These are phyloP conservation scores for Pseudoatta argentina DNA, from an alignment of 1,140 invertebrate species.

Conservation along the genomic window DNA sequence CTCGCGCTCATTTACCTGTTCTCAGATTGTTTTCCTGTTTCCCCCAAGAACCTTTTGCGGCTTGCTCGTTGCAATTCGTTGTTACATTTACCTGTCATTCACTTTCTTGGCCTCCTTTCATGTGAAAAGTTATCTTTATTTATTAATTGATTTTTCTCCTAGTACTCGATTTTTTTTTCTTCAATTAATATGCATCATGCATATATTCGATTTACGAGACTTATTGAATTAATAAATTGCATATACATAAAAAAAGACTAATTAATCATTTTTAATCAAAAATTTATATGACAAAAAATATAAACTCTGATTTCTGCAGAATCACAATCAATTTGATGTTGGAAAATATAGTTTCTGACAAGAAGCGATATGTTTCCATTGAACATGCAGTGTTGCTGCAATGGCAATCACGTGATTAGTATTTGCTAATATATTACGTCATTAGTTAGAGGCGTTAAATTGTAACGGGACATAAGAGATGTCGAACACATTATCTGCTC, in stretches of 20 bases:
- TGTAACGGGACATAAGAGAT: conserved; percentile 8
- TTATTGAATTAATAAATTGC: background rate
- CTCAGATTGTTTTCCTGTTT: conserved; percentile 29
- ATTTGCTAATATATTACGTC: conserved; percentile 32
- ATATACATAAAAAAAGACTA: background rate
- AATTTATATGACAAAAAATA: background rate
- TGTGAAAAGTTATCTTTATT: conserved; percentile 25
- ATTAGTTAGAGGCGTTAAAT: conserved; percentile 28
- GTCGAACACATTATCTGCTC: conserved; percentile 2
- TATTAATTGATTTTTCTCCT: conserved; percentile 22
- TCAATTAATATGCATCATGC: background rate
- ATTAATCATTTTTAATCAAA: conserved; percentile 13
- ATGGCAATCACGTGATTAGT: background rate
- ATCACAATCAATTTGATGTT: background rate
- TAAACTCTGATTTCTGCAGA: background rate
- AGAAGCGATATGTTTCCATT: conserved; percentile 3
- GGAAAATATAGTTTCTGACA: no score
- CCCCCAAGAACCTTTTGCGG: background rate
- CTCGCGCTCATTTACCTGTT: conserved; percentile 58
- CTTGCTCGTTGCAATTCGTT: conserved; percentile 17
- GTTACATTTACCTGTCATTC: conserved; percentile 46
- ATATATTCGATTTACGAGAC: background rate
- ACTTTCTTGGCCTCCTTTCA: conserved; percentile 51
- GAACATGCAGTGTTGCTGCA: background rate
- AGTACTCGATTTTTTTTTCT: background rate